These are phyloP conservation scores for Crenuchus spilurus DNA, from an alignment of 2,797 vertebrate species.

Conservation along the genomic window DNA sequence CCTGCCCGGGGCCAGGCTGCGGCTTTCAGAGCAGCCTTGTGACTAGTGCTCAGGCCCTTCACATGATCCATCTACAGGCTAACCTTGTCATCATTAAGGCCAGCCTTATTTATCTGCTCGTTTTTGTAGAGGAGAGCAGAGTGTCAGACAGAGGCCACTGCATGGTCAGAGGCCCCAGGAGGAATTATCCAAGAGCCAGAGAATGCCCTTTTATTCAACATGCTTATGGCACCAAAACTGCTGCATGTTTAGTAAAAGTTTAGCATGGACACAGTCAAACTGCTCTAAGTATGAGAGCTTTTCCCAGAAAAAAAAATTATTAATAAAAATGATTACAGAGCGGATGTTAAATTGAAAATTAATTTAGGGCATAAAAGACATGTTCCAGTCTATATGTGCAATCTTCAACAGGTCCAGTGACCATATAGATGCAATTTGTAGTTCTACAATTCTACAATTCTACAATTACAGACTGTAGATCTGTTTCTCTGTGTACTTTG, in stretches of 20 bases:
- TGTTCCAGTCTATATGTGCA: no score
- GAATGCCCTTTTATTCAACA: slow-evolving; percentile 22
- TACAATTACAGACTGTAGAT: no score
- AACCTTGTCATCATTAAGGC: slow-evolving; percentile 52
- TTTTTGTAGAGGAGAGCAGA: slow-evolving; percentile 28
- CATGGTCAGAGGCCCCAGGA: slow-evolving; percentile 33
- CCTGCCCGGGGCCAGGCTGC: slow-evolving; percentile 46
- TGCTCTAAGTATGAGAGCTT: background rate
- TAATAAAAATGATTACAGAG: no score
- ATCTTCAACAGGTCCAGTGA: no score
- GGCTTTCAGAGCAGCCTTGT: slow-evolving; percentile 61
- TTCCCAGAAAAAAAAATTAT: background rate
- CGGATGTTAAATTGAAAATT: no score
- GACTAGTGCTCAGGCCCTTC: slow-evolving; percentile 63
- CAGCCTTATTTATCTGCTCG: slow-evolving; percentile 51
- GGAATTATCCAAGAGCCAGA: slow-evolving; percentile 33
- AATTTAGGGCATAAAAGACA: no score
- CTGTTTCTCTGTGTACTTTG: no score
- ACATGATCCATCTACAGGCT: slow-evolving; percentile 62
- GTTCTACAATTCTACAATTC: no score
- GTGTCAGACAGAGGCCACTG: slow-evolving; percentile 38
- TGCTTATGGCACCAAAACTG: slow-evolving; percentile 3
- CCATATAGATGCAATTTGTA: no score
- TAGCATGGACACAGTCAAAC: background rate
- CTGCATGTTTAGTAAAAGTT: background rate